Evolutionary conservation across 2,797 vertebrate species (phyloP).

Genomic region (Syngnathus acus): DNA sequence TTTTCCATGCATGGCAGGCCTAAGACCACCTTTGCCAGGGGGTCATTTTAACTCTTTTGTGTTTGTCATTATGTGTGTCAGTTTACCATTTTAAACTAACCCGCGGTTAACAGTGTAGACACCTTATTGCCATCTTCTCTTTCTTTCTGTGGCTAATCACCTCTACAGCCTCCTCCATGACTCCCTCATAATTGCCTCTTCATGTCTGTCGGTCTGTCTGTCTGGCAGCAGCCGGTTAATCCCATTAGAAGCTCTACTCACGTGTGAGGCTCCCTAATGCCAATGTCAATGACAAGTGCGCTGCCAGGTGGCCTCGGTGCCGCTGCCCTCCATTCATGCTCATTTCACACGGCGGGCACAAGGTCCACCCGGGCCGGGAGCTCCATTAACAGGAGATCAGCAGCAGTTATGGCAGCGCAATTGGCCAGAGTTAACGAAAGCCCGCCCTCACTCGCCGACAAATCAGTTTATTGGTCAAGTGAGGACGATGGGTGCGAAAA

Average conservation of each 20-base stretch:
- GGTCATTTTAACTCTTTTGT: background rate
- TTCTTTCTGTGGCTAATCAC: slow-evolving; percentile 25
- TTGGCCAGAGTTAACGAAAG: slow-evolving; percentile 25
- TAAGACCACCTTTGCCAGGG: no score
- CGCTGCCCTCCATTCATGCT: slow-evolving; percentile 49
- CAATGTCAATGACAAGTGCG: slow-evolving; percentile 54
- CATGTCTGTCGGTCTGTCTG: slow-evolving; percentile 24
- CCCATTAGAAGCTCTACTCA: slow-evolving; percentile 63
- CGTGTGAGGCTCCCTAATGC: slow-evolving; percentile 56
- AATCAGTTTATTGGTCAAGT: slow-evolving; percentile 25
- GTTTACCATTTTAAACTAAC: no score
- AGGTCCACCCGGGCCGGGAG: slow-evolving; percentile 60
- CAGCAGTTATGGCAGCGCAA: slow-evolving; percentile 29
- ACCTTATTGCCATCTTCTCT: slow-evolving; percentile 16
- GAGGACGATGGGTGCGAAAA: slow-evolving; percentile 7
- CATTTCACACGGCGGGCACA: slow-evolving; percentile 44
- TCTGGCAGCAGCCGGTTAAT: slow-evolving; percentile 59
- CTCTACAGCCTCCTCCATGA: slow-evolving; percentile 17
- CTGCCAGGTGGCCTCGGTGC: slow-evolving; percentile 42
- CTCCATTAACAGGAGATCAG: slow-evolving; percentile 54
- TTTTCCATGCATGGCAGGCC: no score
- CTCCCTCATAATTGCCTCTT: slow-evolving; percentile 39
- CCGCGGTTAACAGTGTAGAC: background rate
- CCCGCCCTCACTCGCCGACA: slow-evolving; percentile 19
- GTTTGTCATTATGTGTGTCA: background rate